phyloP scores from a whole-genome alignment of 2,888 invertebrate species.

The Agrotis ipsilon region DNA sequence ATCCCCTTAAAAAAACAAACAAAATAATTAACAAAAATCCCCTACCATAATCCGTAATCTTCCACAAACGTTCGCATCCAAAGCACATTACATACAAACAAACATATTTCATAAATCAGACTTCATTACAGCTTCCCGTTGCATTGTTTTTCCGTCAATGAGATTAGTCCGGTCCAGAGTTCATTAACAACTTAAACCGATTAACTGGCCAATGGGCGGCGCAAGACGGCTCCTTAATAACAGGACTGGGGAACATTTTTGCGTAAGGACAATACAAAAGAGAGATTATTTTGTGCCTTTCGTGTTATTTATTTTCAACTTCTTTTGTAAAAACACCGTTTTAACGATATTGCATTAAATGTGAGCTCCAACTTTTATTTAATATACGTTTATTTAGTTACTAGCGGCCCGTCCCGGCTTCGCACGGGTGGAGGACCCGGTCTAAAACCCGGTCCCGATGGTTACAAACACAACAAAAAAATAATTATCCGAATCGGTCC shows the following conservation, averaged over 20 bases:
- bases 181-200: conserved; percentile 75
- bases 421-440: too few species aligned
- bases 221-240: conserved; percentile 63
- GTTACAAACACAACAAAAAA: too few species aligned
- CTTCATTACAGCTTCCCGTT: conserved; percentile 57
- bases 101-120: conserved; percentile 51
- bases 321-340: not conserved
- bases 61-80: conserved; percentile 28
- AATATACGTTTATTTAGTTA: too few species aligned
- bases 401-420: too few species aligned
- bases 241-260: conserved; percentile 56
- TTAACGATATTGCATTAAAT: not conserved
- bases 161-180: conserved; percentile 65
- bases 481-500: too few species aligned
- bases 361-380: too few species aligned
- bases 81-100: conserved; percentile 29
- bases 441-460: too few species aligned
- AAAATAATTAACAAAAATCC: conserved; percentile 15
- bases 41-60: conserved; percentile 6
- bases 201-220: conserved; percentile 63
- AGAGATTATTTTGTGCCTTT: conserved; percentile 25
- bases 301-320: conserved; percentile 5
- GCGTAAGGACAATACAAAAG: conserved; percentile 38
- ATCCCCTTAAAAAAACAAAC: not conserved
- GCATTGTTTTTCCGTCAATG: conserved; percentile 67